Evolutionary conservation across 2,797 vertebrate species (phyloP), one percentile per base, ranked within the genome.

Genomic region (Steatocranus sp.): DNA sequence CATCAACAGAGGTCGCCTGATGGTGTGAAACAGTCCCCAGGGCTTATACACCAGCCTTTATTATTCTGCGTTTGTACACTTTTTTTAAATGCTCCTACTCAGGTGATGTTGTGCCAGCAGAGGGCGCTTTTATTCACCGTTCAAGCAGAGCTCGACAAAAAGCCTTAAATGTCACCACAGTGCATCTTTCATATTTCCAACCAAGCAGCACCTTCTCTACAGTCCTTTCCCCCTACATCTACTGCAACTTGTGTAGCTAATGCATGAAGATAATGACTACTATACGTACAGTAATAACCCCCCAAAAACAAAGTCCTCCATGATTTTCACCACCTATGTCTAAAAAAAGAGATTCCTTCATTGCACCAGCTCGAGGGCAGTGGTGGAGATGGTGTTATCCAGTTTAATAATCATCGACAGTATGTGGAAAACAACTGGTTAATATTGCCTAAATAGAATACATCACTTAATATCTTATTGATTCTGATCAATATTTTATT

Each of bases 111-210:
- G 11, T 18, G 20, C 49, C 93, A 94, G 78, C 84, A 94, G 94
- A 92, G 88, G 92, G 87, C 14, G 77, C 87, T 83, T 87, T 83
- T 74, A 84, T 81, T 87, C 78, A 61, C 18, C 73, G 27, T 84
- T 84, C 86, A 48, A 84, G 32, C 48, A 78, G 14, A 70, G 4
- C 32, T 75, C 43, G 20, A 30, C 3, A 3, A 68, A 36, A 34
- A 32, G 5, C 14, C 12, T 25, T 6, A 25, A 75, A 74, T 36
- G 5, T 27, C 74, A 78, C 48, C 30, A n/a, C 10, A 38, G 15
- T n/a, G 8, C 50, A 73, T 11, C 11, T 25, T 12, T 61, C 46
- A 46, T 17, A 11, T 56, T 30, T 49, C 76, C n/a, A 50, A 12
- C 11, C 74, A 12, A 2, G 5, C 7, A 54, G n/a, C 46, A 79